Conservation (phyloP, 1,140 invertebrate species). For the Caenorhabditis brenneri region DNA sequence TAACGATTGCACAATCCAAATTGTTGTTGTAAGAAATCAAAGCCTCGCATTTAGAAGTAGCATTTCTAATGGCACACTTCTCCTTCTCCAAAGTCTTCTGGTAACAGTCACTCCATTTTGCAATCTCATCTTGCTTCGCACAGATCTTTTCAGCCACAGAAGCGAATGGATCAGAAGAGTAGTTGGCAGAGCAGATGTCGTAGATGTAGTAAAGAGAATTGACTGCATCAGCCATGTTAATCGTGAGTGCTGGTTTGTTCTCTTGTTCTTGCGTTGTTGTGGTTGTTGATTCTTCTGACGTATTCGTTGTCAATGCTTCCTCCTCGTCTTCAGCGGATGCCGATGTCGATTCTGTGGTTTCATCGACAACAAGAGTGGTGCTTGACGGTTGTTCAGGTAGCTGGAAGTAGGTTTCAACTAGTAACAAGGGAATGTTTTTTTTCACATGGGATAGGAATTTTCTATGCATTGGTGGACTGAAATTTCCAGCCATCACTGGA, state of each 20-base stretch:
- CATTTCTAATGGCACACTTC: slow-evolving; percentile 48
- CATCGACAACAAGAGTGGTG: slow-evolving; percentile 1
- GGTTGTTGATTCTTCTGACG: neutral
- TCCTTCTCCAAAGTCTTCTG: slow-evolving; percentile 54
- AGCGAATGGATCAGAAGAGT: slow-evolving; percentile 5
- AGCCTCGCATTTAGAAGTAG: slow-evolving; percentile 58
- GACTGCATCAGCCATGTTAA: slow-evolving; percentile 46
- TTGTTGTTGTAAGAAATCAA: slow-evolving; percentile 66
- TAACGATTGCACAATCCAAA: slow-evolving; percentile 63
- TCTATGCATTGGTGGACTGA: too few species aligned
- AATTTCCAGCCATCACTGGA: too few species aligned
- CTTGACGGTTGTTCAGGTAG: slow-evolving; percentile 3
- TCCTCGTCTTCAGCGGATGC: slow-evolving; percentile 37
- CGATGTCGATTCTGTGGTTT: slow-evolving; percentile 6
- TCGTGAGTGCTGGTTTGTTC: neutral
- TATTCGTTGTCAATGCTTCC: neutral
- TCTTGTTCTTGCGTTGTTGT: neutral
- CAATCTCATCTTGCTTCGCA: slow-evolving; percentile 49
- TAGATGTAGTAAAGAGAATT: slow-evolving; percentile 49
- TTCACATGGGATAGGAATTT: too few species aligned
- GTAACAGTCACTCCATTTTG: slow-evolving; percentile 52
- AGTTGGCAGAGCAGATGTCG: slow-evolving; percentile 47
- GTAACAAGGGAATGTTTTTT: neutral
- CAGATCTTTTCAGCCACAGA: slow-evolving; percentile 8
- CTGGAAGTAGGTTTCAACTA: neutral